Evolutionary conservation across 1,140 invertebrate genomes (phyloP), one percentile per base, ranked within the genome.

Genomic region (Trachelipus rathkii): DNA sequence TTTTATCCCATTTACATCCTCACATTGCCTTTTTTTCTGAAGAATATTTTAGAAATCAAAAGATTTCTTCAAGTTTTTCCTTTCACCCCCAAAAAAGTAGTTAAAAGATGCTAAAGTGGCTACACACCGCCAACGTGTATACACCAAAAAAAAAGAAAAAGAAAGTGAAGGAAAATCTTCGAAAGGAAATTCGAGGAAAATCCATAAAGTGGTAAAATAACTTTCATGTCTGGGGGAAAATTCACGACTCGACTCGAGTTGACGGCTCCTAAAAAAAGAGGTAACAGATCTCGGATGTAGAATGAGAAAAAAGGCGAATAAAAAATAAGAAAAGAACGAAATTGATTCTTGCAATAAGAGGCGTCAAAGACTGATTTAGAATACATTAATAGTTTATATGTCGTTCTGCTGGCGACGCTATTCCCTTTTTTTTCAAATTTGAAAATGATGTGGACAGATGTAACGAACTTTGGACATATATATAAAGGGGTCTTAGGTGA

Each of bases 121-220:
- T 60, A 60, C 50, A 60, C 50, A 15, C 50, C 19, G 50, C 50
- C 50, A 60, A 60, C 11, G 19, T 60, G 50, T 60, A 60, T 60
- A 60, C 33, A 33, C 6, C 6, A 60, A 60, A 60, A 8, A 60
- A 8, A 15, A 8, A 60, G 19, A 19, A 8, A 19, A 8, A 13
- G 50, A 60, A 8, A 60, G 19, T 2, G 50, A 60, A 60, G 11
- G 19, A 60, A 19, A 60, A 60, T 15, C 2, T 2, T 60, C 8
- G 50, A 19, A 60, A 19, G 33, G 33, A 33, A 33, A 33, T 33
- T 60, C 11, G 8, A 60, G 19, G 50, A 60, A 60, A 60, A 60
- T 60, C 50, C 50, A 60, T 60, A 60, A 60, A 60, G 50, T 60
- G 50, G 50, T 13, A 60, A 60, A 60, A 60, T 60, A 60, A 60